phyloP scores from a whole-genome alignment of 2,113 vertebrate genomes.

The Lycocorax pyrrhopterus region DNA sequence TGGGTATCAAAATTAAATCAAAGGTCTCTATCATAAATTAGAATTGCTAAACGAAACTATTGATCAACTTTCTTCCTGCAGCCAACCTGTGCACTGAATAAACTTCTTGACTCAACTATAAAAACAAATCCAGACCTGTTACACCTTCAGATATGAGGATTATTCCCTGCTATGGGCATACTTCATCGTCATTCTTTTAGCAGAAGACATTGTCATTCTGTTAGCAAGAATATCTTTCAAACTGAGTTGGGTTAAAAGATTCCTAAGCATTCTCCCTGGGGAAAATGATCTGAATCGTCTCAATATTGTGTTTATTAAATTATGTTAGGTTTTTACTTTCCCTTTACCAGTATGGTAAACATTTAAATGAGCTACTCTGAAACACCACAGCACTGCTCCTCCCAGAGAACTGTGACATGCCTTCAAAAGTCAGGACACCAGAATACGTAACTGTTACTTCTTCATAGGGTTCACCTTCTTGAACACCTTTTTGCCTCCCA shows the following conservation, averaged over 20 bases:
- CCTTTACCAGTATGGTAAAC: neutral
- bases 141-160: neutral
- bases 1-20: neutral
- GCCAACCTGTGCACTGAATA: neutral
- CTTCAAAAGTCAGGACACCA: neutral
- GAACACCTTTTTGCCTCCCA: neutral
- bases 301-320: neutral
- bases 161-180: neutral
- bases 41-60: neutral
- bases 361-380: neutral
- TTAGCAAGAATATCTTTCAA: neutral
- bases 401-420: neutral
- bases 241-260: neutral
- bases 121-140: neutral
- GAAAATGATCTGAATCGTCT: neutral
- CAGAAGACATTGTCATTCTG: neutral
- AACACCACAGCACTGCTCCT: neutral
- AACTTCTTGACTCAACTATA: neutral
- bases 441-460: conserved; percentile 5
- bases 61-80: neutral
- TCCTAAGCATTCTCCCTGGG: neutral
- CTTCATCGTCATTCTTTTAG: neutral
- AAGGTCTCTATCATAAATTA: neutral
- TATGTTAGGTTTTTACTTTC: neutral
- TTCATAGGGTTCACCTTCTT: neutral